A percentile compares a stretch with the other conserved stretches of the same genome.
Conservation (phyloP, 2,113 vertebrate genomes). For the Brachirus orientalis region DNA sequence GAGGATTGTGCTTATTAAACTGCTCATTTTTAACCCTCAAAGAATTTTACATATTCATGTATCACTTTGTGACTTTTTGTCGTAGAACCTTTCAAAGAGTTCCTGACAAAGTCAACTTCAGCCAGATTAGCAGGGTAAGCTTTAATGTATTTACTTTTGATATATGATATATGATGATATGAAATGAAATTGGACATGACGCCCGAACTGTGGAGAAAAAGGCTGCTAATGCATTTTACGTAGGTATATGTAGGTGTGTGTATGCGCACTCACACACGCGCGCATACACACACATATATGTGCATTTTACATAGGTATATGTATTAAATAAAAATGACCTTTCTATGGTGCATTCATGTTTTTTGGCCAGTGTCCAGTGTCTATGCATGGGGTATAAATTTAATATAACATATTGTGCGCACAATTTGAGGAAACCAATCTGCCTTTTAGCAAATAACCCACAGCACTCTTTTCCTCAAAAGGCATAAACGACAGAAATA, state of each 20-base stretch:
- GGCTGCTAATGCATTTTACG: constrained; percentile 25
- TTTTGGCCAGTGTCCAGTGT: constrained; percentile 6
- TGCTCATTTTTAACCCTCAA: constrained; percentile 11
- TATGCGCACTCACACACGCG: no score
- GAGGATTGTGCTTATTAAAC: background rate
- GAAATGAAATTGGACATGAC: constrained; percentile 12
- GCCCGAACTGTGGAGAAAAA: constrained; percentile 3
- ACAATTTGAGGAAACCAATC: constrained; percentile 20
- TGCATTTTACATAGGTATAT: constrained; percentile 12
- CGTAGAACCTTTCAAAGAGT: no score
- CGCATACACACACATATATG: no score
- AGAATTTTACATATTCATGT: no score
- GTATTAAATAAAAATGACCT: background rate
- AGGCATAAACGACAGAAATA: constrained; percentile 31
- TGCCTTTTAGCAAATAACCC: constrained; percentile 49
- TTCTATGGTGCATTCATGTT: constrained; percentile 21
- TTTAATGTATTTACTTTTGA: constrained; percentile 26
- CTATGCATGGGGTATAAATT: constrained; percentile 12
- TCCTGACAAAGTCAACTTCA: background rate
- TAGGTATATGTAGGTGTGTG: constrained; percentile 4
- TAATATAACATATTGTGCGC: no score
- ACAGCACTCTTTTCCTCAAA: constrained; percentile 67
- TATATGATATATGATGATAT: no score
- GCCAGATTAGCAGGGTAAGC: background rate
- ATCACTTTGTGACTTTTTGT: no score